Evolutionary conservation across 1,140 invertebrate species (phyloP), one percentile per base, ranked within the genome.

Genomic region (Pteromalus puparum): DNA sequence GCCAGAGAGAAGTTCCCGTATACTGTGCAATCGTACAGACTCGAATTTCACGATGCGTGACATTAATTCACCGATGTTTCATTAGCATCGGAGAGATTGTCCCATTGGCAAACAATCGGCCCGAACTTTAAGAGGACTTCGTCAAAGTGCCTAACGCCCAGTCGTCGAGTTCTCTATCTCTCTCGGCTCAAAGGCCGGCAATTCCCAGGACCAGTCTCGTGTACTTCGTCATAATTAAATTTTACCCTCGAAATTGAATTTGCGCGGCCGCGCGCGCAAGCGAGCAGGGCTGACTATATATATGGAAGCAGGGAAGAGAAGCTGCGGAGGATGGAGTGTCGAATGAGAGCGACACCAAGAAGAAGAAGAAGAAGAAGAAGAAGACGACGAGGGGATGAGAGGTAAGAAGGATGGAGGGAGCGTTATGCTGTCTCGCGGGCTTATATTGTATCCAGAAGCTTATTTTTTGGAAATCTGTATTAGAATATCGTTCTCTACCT

Each of bases 211-310:
- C 6, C 75, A 61, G 28, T 30, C 13, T 34, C 26, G 4, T 53
- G 46, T 84, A 73, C 76, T 61, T 84, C 21, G 5, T 79, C 42
- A 48, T 67, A 72, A 83, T 83, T 83, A 77, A 83, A 83, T 83
- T 77, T 48, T 42, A 34, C 61, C 24, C 10, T 70, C 7, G 12
- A 72, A 83, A 83, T 73, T 78, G 28, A 84, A 84, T 79, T 84
- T 79, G 34, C 77, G 34, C 24, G 13, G 34, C 48, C 48, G 53
- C 53, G 53, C 53, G 21, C 53, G 53, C 53, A 6, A 18, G 53
- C 30, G 30, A 34, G 30, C 30, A 34, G 30, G 30, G 30, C 30
- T 34, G 30, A 34, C 3, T 18, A 21, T n/a, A 7, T 13, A 15
- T 21, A 53, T 4, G 7, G 3, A 61, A 7, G 1, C 3, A 61